Evolutionary conservation across 2,888 invertebrate species (phyloP), one percentile per base, ranked within the genome.

Genomic region (Allolobophora icterica): DNA sequence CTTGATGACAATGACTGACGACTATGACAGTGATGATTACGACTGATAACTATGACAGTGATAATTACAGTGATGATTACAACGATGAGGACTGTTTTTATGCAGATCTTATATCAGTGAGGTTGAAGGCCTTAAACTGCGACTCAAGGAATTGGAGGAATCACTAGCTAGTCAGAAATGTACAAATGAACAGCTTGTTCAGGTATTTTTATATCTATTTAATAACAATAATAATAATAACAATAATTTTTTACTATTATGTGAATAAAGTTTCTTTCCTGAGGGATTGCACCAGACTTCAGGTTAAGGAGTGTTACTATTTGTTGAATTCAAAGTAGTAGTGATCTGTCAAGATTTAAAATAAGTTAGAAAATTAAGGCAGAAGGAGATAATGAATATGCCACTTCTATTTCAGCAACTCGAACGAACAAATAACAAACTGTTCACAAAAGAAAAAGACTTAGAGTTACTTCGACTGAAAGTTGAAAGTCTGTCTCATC

Each of bases 121-220:
- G 71, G 71, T 71, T 30, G 71, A 71, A n/a, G 13, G 21, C 21
- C 87, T 87, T 87, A 38, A 87, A 87, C 87, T 35, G 87, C 38
- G 35, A 89, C 35, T 42, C 24, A 89, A 89, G 45, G 40, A 89
- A 34, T 40, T 42, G 89, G 89, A 89, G 52, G 42, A 89, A 89
- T 40, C 89, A n/a, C 89, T 89, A 30, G 33, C 45, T 33, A 52
- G 33, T 89, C 40, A 52, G 42, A 89, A 45, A 33, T 33, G 24
- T 89, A 21, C 42, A 38, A 89, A 89, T 33, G 42, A 90, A 52
- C 90, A 89, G 42, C 91, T 89, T 52, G 84, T 90, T 84, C 40
- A 93, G 93, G 91, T 93, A 87, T 87, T 17, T 35, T 35, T 35
- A 8, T 71, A n/a, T 8, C 11, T n/a, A 71, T n/a, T n/a, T n/a